Evolutionary conservation across 1,140 invertebrate species (phyloP).

Genomic region (Tetramorium simillimum): DNA sequence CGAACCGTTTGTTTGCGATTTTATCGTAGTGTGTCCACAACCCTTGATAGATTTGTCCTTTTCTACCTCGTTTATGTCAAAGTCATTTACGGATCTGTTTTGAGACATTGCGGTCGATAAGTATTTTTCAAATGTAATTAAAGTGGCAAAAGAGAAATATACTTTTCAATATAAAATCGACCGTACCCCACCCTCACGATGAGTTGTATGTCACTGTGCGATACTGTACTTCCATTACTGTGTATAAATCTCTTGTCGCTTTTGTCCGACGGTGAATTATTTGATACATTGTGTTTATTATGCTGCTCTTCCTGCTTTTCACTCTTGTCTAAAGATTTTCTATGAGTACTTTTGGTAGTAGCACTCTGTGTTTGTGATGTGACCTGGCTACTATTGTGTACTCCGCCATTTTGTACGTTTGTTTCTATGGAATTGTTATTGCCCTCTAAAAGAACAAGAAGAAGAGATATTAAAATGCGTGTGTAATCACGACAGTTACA

Average conservation of each 20-base stretch:
- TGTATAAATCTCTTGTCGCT: constrained; percentile 84
- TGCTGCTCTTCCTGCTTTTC: constrained; percentile 84
- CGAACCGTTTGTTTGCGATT: constrained; percentile 82
- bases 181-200: constrained; percentile 86
- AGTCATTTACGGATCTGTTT: constrained; percentile 86
- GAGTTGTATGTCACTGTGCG: constrained; percentile 85
- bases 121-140: neutral
- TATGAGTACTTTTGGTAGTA: constrained; percentile 85
- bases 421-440: constrained; percentile 78
- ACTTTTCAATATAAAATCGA: neutral
- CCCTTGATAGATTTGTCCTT: constrained; percentile 86
- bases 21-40: constrained; percentile 79
- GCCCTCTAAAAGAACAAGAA: constrained; percentile 70
- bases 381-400: constrained; percentile 79
- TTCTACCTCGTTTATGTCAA: constrained; percentile 86
- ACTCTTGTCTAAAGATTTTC: constrained; percentile 86
- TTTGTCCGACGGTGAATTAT: constrained; percentile 82
- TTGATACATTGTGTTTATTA: constrained; percentile 79
- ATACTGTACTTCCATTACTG: constrained; percentile 85
- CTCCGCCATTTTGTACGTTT: constrained; percentile 84
- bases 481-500: neutral
- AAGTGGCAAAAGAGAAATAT: neutral
- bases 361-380: constrained; percentile 79
- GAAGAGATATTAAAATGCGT: neutral
- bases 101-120: constrained; percentile 28